A percentile compares a stretch with the other conserved stretches of the same genome.
Conservation (phyloP, 2,888 invertebrate species). For the Scaptomyza tumidula region DNA sequence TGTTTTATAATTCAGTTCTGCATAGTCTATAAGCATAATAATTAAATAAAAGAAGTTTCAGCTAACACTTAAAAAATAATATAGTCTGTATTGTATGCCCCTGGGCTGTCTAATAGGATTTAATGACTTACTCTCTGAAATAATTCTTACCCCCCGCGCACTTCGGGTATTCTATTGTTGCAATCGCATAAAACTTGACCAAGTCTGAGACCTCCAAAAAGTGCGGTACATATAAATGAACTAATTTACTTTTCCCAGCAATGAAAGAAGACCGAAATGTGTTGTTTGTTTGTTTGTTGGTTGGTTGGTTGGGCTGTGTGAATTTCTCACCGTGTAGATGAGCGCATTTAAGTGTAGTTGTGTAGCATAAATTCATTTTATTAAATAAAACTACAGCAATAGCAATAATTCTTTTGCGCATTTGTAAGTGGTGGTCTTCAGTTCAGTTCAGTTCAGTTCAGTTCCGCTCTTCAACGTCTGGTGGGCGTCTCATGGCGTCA, state of each 20-base stretch:
- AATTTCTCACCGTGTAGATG: slow-evolving; percentile 75
- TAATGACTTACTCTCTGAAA: slow-evolving; percentile 37
- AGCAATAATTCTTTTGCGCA: slow-evolving; percentile 76
- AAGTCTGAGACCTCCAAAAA: slow-evolving; percentile 34
- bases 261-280: slow-evolving; percentile 12
- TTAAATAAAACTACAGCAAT: slow-evolving; percentile 71
- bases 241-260: slow-evolving; percentile 70
- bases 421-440: slow-evolving; percentile 63
- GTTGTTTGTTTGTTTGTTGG: slow-evolving; percentile 2
- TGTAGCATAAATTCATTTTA: slow-evolving; percentile 69
- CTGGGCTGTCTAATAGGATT: slow-evolving; percentile 20
- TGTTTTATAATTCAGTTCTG: background rate
- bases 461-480: slow-evolving; percentile 51
- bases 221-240: slow-evolving; percentile 57
- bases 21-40: slow-evolving; percentile 5
- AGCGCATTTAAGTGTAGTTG: slow-evolving; percentile 26
- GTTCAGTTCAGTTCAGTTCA: slow-evolving; percentile 58
- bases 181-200: slow-evolving; percentile 66
- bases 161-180: slow-evolving; percentile 54
- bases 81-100: background rate
- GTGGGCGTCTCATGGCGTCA: slow-evolving; percentile 64
- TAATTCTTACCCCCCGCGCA: slow-evolving; percentile 43
- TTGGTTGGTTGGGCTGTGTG: slow-evolving; percentile 51
- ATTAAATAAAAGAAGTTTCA: slow-evolving; percentile 17
- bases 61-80: background rate